A percentile compares a stretch with the other conserved stretches of the same genome.
These are phyloP conservation scores for Hydrozoanthus tunicans DNA, from an alignment of 64 coral and sea anemone species.

Conservation along the genomic window DNA sequence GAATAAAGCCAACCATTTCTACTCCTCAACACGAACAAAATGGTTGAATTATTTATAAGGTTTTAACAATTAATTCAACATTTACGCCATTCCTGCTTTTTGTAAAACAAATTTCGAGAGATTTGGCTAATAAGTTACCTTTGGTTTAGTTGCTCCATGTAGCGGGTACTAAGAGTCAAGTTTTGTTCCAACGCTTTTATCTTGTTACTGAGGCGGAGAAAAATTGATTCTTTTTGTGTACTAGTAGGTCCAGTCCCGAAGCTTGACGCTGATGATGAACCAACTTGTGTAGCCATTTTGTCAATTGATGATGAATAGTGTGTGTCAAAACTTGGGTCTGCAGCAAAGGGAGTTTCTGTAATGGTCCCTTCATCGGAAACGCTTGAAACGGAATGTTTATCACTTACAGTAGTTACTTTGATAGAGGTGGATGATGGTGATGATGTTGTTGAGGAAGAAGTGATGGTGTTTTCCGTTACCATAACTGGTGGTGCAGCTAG, in stretches of 20 bases:
- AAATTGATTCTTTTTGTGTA: slow-evolving; percentile 94
- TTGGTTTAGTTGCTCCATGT: slow-evolving; percentile 97
- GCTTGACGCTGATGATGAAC: slow-evolving; percentile 46
- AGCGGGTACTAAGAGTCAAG: slow-evolving; percentile 86
- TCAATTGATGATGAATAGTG: slow-evolving; percentile 51
- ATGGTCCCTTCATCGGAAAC: background rate
- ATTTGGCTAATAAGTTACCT: slow-evolving; percentile 49
- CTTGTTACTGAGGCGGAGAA: slow-evolving; percentile 93
- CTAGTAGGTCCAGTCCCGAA: slow-evolving; percentile 1
- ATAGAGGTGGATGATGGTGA: slow-evolving; percentile 25
- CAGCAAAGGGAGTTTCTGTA: slow-evolving; percentile 1
- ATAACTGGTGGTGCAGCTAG: slow-evolving; percentile 24
- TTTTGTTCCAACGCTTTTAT: slow-evolving; percentile 97
- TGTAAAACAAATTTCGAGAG: background rate
- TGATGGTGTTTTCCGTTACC: slow-evolving; percentile 6
- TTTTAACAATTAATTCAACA: too few species aligned
- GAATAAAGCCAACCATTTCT: too few species aligned
- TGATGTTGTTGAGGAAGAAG: slow-evolving; percentile 34
- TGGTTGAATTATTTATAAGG: too few species aligned
- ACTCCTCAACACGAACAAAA: too few species aligned
- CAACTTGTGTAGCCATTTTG: slow-evolving; percentile 38
- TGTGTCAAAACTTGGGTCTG: slow-evolving; percentile 54
- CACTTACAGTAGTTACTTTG: slow-evolving; percentile 3
- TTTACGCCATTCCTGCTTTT: too few species aligned
- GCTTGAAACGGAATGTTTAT: background rate